Conservation (phyloP, 2,888 invertebrate species). For the Heteromurus nitidus region DNA sequence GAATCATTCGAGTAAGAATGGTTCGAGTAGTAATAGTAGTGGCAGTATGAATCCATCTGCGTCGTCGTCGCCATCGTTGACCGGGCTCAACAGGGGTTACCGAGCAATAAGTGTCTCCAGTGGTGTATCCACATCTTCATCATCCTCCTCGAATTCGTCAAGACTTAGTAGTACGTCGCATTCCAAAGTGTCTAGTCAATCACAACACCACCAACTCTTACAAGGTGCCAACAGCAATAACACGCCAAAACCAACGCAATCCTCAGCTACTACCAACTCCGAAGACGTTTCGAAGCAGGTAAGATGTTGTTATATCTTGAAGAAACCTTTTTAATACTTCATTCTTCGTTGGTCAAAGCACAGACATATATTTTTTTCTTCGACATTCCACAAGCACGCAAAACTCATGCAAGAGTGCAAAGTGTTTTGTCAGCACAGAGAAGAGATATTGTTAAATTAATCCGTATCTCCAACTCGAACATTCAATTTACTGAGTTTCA, state of each 20-base stretch:
- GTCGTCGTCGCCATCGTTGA: conserved; percentile 46
- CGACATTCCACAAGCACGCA: too few relatives aligned
- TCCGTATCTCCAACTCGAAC: too few relatives aligned
- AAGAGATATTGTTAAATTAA: too few relatives aligned
- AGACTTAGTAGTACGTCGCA: conserved; percentile 43
- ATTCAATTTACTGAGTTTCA: too few relatives aligned
- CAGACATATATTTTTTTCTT: too few relatives aligned
- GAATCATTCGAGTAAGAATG: not conserved
- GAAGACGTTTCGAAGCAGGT: conserved; percentile 38
- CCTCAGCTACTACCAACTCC: conserved; percentile 8
- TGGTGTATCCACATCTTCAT: conserved; percentile 52
- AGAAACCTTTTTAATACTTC: too few relatives aligned
- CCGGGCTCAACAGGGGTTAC: conserved; percentile 29
- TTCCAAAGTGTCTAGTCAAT: conserved; percentile 63
- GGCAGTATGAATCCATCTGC: conserved; percentile 17
- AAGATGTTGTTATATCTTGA: too few relatives aligned
- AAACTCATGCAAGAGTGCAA: too few relatives aligned
- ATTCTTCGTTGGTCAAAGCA: too few relatives aligned
- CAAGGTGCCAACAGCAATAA: conserved; percentile 54
- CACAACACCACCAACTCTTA: conserved; percentile 50
- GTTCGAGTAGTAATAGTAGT: conserved; percentile 14
- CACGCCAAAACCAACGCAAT: conserved; percentile 41
- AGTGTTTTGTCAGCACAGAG: too few relatives aligned
- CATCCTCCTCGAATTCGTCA: conserved; percentile 50
- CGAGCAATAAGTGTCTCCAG: conserved; percentile 56